Evolutionary conservation across 2,113 vertebrate genomes (phyloP), one percentile per base, ranked within the genome.

Genomic region (Arenaria interpres): DNA sequence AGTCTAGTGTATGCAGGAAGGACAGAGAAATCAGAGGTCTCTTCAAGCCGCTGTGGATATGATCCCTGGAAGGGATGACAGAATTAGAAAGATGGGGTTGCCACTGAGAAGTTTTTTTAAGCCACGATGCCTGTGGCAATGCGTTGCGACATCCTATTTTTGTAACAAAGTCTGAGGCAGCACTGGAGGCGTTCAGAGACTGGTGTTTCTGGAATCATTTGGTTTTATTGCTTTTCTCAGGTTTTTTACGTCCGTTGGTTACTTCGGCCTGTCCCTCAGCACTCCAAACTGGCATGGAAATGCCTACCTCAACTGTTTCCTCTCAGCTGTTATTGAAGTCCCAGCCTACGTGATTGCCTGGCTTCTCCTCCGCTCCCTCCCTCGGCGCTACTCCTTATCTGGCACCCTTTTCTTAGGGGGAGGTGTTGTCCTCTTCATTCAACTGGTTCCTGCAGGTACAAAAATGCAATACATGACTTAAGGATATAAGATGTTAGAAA

Each of bases 261-360:
- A 99, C 93, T 99, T 98, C 76, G 98, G 97, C 24, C 97, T 99
- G 54, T 99, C 99, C 60, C 98, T 99, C 79, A 98, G 99, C 90
- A 98, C 99, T 18, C 98, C 98, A 32, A 99, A 99, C 94, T 98
- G 99, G 66, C 98, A 99, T 14, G 99, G 99, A 8, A 89, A 99
- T 85, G 64, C 96, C 35, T 99, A 98, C 74, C 20, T 99, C 90
- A 99, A 99, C 98, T 99, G 99, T 43, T 99, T 99, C 97, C 97
- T 99, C 88, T 99, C 99, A 0, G 99, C 98, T 37, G 62, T 98
- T 76, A 98, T 99, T n/a, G 99, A 99, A 93, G 96, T 99, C 14
- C 99, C 99, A 8, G 99, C 99, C 7, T 99, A 99, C 8, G 16
- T 97, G 51, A 95, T 98, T 18, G 98, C 99, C 22, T 99, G 99